Conservation (phyloP, 2,113 vertebrate species). For the Scopus umbretta region DNA sequence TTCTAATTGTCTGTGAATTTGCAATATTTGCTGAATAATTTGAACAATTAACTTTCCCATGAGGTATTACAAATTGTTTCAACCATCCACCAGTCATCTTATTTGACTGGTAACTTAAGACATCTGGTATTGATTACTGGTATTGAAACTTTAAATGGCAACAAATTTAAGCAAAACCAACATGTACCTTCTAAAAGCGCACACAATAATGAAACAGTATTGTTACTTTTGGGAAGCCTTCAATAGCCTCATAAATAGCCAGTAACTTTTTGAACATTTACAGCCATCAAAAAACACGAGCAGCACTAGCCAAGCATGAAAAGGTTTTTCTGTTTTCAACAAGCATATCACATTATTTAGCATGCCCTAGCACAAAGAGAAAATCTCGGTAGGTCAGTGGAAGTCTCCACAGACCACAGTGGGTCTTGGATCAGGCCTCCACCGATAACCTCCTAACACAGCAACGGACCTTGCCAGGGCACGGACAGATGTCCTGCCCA, state of each 20-base stretch:
- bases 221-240: neutral
- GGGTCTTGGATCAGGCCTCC: neutral
- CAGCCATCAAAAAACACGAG: neutral
- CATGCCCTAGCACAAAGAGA: neutral
- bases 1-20: neutral
- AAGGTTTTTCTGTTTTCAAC: neutral
- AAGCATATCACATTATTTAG: fast-evolving
- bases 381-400: neutral
- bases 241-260: neutral
- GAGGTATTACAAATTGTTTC: neutral
- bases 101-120: neutral
- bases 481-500: neutral
- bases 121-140: neutral
- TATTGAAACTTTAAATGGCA: neutral
- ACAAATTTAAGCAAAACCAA: neutral
- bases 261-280: neutral
- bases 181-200: neutral
- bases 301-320: neutral
- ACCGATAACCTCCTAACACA: too few relatives aligned
- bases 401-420: neutral
- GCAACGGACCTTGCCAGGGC: neutral
- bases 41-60: neutral
- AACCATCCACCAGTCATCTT: neutral
- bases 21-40: neutral
- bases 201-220: neutral